Conservation (phyloP, 2,113 vertebrate genomes). For the Macroglossus sobrinus region DNA sequence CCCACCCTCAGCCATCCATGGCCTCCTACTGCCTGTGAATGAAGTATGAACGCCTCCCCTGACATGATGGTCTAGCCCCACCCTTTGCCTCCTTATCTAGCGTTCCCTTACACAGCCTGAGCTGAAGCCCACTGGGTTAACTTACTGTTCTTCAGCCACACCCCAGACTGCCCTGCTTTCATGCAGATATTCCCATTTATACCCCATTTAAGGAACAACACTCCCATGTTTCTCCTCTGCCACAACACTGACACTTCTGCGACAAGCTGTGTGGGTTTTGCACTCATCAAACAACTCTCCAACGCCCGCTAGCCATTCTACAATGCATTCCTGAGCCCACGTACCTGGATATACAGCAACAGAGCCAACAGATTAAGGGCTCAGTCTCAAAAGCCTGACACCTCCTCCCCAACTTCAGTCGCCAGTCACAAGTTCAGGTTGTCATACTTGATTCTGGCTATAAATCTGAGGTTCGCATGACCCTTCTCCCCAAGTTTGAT, state of each 20-base stretch:
- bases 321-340: background rate
- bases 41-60: background rate
- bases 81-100: background rate
- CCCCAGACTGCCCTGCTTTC: background rate
- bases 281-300: background rate
- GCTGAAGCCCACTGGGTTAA: background rate
- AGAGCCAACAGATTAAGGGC: background rate
- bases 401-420: background rate
- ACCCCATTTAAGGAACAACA: background rate
- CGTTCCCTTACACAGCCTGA: background rate
- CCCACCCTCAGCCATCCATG: background rate
- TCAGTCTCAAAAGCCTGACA: too few species aligned
- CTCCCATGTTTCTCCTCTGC: background rate
- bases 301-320: too few species aligned
- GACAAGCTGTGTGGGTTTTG: background rate
- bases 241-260: background rate
- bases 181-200: background rate
- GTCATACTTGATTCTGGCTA: background rate
- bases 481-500: fast-evolving
- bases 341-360: background rate
- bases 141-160: background rate
- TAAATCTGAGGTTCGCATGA: background rate
- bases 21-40: background rate
- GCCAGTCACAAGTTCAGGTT: background rate
- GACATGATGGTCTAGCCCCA: background rate